Base-by-base conservation (phyloP, 2,797 vertebrate species). In the Aeoliscus strigatus region DNA sequence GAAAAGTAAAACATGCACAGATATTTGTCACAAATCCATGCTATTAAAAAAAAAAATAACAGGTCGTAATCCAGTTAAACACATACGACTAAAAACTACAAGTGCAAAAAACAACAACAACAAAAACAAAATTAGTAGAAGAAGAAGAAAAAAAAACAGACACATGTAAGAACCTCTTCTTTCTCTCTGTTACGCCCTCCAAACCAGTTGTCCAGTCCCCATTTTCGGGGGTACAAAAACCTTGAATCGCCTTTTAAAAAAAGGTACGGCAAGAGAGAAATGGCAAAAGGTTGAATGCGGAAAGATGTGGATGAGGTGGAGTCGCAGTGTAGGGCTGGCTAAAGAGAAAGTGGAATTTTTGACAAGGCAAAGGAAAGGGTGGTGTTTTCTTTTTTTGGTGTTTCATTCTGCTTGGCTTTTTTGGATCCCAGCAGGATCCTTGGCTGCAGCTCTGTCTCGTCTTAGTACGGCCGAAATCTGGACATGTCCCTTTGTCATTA, bases 351-450 rank as follows among this genome's bases (percentile, higher is more conserved):
- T 88, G 86, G 86, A 87, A 88, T 90, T 89, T 89, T 85, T 88
- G 87, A 89, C 81, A 84, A 86, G 82, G 87, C 86, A 86, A 88
- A 89, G 85, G 86, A 87, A 87, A 87, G 87, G 86, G 87, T 87
- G 83, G 82, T 82, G 79, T 81, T 85, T 75, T 81, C 39, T 76
- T 77, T 82, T 79, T 84, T 80, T 75, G 70, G 77, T 82, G 80
- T 80, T 87, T 90, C 85, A 79, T 87, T 89, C 73, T 86, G 82
- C 84, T 81, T 83, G 64, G 87, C 84, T 88, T 87, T 87, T 86
- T 89, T 76, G 86, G 77, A 88, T 87, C 89, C 83, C 90, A 90
- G 90, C 91, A 88, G 90, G 90, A 86, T 88, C 89, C 86, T 87
- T 92, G 91, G 90, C 91, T 91, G 85, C 87, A 77, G 84, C 77